These are phyloP conservation scores for Damaliscus lunatus DNA, from an alignment of 2,113 vertebrate genomes.

Conservation along the genomic window DNA sequence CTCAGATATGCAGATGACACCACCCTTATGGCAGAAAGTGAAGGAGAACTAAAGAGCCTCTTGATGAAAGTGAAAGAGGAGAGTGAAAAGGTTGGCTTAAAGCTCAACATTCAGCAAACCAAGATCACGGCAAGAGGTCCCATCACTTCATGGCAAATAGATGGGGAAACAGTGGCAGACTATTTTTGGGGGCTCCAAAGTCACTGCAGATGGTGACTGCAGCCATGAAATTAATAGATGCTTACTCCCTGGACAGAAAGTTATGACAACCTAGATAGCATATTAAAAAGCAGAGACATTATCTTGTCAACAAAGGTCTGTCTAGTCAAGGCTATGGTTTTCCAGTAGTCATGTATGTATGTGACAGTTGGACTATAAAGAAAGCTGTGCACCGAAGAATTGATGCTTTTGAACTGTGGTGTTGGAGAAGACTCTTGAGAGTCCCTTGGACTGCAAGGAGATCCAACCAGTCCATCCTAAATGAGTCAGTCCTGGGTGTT, in stretches of 20 bases:
- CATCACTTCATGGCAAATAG: background rate
- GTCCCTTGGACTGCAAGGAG: background rate
- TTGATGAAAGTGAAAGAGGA: background rate
- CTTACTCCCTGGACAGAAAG: background rate
- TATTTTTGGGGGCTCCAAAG: background rate
- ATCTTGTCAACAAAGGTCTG: background rate
- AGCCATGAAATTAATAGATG: background rate
- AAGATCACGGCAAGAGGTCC: background rate
- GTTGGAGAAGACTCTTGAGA: background rate
- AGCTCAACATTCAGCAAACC: background rate
- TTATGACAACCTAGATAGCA: background rate
- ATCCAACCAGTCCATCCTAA: background rate
- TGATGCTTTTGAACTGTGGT: background rate
- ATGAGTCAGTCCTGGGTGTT: background rate
- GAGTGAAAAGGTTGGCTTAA: background rate
- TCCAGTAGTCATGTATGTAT: background rate
- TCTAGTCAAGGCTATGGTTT: background rate
- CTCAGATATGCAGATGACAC: background rate
- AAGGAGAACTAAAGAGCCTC: background rate
- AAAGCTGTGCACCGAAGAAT: fast-evolving
- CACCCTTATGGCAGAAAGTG: background rate
- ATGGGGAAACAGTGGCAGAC: background rate
- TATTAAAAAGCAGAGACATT: background rate
- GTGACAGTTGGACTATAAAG: background rate
- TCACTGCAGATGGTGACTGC: background rate